These are phyloP conservation scores for Arbacia lixula DNA, from an alignment of 53 echinoderm and acorn worm species.

Conservation along the genomic window DNA sequence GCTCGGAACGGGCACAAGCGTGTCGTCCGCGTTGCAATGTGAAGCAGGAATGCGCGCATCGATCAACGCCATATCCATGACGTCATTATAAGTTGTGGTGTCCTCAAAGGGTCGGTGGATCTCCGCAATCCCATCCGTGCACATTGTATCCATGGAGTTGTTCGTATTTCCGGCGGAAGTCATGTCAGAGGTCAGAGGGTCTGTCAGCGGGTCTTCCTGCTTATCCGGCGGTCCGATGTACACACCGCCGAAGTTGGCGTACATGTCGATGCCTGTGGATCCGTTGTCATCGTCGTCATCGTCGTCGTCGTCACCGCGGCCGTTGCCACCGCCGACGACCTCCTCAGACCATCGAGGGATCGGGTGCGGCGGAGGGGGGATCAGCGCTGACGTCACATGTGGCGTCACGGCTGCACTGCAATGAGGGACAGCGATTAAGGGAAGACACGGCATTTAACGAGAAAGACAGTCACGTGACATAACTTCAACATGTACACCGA, in stretches of 20 bases:
- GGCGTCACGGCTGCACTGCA: slow-evolving; percentile 40
- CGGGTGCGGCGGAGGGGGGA: slow-evolving; percentile 11
- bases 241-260: slow-evolving; percentile 81
- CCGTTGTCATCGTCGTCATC: slow-evolving; percentile 55
- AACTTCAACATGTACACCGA: not conserved
- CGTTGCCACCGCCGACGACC: too few relatives aligned
- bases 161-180: slow-evolving; percentile 43
- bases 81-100: slow-evolving; percentile 16
- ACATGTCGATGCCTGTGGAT: slow-evolving; percentile 59
- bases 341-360: slow-evolving; percentile 55
- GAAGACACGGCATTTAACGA: slow-evolving; percentile 43
- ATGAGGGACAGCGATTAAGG: slow-evolving; percentile 39
- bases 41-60: not conserved
- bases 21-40: not conserved
- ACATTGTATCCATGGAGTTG: slow-evolving; percentile 44
- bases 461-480: slow-evolving; percentile 10
- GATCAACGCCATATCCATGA: slow-evolving; percentile 31
- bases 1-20: slow-evolving; percentile 15
- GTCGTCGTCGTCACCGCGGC: too few relatives aligned
- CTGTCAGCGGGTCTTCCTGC: slow-evolving; percentile 16
- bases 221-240: slow-evolving; percentile 81
- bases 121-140: slow-evolving; percentile 73
- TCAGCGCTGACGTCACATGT: slow-evolving; percentile 1
- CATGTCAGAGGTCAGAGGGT: slow-evolving; percentile 39
- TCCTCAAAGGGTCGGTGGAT: slow-evolving; percentile 80